Evolutionary conservation across 2,797 vertebrate species (phyloP).

Genomic region (Enteromius argenteus): DNA sequence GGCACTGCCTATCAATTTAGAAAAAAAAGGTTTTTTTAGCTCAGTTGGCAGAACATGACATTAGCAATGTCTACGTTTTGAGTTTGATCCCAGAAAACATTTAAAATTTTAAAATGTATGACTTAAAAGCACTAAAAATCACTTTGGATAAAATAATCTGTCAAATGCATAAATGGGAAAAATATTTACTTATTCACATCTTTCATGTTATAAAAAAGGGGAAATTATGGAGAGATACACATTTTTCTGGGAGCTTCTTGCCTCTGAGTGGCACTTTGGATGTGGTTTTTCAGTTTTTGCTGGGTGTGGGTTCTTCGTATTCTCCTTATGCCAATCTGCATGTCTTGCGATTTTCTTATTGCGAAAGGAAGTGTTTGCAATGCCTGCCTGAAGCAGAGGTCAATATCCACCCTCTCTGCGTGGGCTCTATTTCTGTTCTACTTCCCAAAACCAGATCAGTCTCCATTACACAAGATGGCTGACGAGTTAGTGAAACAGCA

Average conservation of each 20-base stretch:
- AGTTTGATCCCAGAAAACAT: not conserved
- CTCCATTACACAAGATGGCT: slow-evolving; percentile 22
- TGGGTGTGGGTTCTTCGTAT: slow-evolving; percentile 28
- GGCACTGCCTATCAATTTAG: not conserved
- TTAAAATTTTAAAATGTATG: not conserved
- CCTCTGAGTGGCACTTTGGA: not conserved
- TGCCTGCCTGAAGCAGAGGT: slow-evolving; percentile 42
- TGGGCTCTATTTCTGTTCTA: slow-evolving; percentile 25
- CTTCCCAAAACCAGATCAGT: slow-evolving; percentile 12
- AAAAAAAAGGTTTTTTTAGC: not conserved
- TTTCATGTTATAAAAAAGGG: not conserved
- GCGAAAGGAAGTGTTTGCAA: not conserved
- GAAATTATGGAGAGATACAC: not conserved
- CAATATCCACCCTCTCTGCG: not conserved
- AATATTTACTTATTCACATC: slow-evolving; percentile 9
- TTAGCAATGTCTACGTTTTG: not conserved
- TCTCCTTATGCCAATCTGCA: slow-evolving; percentile 39
- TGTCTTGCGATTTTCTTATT: slow-evolving; percentile 28
- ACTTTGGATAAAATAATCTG: not conserved
- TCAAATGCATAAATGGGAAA: slow-evolving; percentile 15
- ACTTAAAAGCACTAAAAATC: not conserved
- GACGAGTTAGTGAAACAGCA: not conserved
- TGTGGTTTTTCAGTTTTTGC: slow-evolving; percentile 4
- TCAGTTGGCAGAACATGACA: not conserved
- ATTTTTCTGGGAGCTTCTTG: not conserved